Conservation (phyloP, 2,113 vertebrate genomes). For the Chloebia gouldiae region DNA sequence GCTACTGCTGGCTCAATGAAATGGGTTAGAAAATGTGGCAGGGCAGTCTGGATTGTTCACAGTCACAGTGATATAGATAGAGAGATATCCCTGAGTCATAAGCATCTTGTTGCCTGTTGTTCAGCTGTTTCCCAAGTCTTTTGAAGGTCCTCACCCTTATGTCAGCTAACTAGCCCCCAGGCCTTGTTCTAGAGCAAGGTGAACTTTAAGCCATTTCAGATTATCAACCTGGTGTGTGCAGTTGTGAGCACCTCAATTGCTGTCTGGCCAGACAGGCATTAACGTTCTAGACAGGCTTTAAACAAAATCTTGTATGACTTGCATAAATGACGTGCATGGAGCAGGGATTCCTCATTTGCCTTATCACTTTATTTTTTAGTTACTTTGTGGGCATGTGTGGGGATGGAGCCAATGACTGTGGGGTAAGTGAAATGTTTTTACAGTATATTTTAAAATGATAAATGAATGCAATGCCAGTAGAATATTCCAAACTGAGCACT, state of each 20-base stretch:
- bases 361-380: slow-evolving; percentile 49
- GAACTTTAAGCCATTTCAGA: neutral
- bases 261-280: neutral
- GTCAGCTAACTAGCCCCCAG: neutral
- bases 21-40: neutral
- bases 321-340: neutral
- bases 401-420: slow-evolving; percentile 83
- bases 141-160: neutral
- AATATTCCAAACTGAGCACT: neutral
- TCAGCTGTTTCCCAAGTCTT: neutral
- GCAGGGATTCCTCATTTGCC: neutral
- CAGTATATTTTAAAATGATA: neutral
- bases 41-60: neutral
- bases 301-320: neutral
- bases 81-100: neutral
- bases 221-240: neutral
- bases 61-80: neutral
- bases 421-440: slow-evolving; percentile 69
- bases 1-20: neutral
- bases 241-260: neutral
- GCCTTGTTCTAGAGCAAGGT: neutral
- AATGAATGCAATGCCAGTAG: neutral
- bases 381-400: slow-evolving; percentile 84
- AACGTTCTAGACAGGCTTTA: neutral
- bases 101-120: neutral